Percentiles rank a stretch among this genome's conserved stretches.
These are phyloP conservation scores for Aradus depressus DNA, from an alignment of 2,888 invertebrate genomes.

Conservation along the genomic window DNA sequence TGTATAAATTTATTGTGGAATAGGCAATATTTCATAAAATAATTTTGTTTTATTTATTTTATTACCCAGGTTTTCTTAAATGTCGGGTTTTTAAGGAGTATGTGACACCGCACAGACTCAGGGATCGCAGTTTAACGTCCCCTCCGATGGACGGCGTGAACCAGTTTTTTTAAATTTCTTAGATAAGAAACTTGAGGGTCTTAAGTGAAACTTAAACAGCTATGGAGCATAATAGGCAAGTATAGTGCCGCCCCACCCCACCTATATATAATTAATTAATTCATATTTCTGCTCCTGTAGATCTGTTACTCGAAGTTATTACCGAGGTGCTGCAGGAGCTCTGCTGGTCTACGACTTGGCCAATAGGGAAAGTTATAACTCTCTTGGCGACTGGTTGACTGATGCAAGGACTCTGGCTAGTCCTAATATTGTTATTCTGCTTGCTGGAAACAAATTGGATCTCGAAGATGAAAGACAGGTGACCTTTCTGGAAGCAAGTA, in stretches of 20 bases:
- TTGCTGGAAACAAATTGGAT: conserved; percentile 75
- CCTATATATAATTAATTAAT: not conserved
- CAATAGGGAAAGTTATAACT: conserved; percentile 84
- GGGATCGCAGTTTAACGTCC: no score
- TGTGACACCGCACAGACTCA: no score
- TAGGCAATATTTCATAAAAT: no score
- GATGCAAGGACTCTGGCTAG: conserved; percentile 71
- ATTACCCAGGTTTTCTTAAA: no score
- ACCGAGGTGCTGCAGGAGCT: conserved; percentile 84
- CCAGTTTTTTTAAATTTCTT: not conserved
- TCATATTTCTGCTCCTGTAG: conserved; percentile 34
- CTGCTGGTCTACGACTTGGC: conserved; percentile 83
- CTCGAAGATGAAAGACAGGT: conserved; percentile 69
- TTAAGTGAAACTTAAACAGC: no score
- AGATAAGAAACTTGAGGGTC: no score
- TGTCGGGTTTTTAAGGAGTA: no score
- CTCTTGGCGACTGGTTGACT: conserved; percentile 72
- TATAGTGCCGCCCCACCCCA: no score
- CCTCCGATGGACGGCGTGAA: no score
- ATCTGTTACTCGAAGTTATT: conserved; percentile 63
- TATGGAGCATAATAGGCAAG: no score
- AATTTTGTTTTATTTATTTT: no score
- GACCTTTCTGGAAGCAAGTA: conserved; percentile 68
- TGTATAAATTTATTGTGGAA: no score
- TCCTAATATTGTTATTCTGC: conserved; percentile 66